Conservation (phyloP, 2,113 vertebrate species). For the Lasiurus borealis region DNA sequence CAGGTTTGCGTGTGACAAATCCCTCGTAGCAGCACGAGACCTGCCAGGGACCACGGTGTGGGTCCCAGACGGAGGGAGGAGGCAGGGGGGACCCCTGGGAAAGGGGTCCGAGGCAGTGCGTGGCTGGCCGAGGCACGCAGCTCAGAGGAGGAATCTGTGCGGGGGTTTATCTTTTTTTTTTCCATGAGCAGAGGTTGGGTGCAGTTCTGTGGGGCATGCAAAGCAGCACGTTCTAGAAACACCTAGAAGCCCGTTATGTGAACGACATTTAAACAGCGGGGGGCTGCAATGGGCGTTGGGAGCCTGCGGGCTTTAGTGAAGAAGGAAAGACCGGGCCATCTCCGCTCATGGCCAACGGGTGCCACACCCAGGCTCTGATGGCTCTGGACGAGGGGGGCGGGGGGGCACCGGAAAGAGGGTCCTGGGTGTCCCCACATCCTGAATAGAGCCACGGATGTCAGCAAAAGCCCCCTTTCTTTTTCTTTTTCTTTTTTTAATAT, state of each 20-base stretch:
- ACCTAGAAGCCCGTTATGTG: not conserved
- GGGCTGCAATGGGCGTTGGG: not conserved
- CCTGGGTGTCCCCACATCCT: not conserved
- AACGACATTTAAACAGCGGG: not conserved
- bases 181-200: not conserved
- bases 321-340: not conserved
- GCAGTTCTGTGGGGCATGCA: not conserved
- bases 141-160: not conserved
- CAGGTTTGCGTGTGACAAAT: not conserved
- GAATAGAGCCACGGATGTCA: not conserved
- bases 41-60: not conserved
- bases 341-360: not conserved
- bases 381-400: not conserved
- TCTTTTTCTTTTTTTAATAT: no score
- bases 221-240: not conserved
- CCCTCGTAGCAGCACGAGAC: not conserved
- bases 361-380: not conserved
- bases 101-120: not conserved
- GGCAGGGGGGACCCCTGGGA: not conserved
- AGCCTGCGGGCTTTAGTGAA: not conserved
- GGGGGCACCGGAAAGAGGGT: not conserved
- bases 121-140: rapidly evolving
- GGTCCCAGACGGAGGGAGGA: not conserved
- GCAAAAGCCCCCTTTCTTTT: not conserved
- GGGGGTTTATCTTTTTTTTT: not conserved